phyloP scores from a whole-genome alignment of 2,113 vertebrate species.

The Melanotaenia duboulayi region DNA sequence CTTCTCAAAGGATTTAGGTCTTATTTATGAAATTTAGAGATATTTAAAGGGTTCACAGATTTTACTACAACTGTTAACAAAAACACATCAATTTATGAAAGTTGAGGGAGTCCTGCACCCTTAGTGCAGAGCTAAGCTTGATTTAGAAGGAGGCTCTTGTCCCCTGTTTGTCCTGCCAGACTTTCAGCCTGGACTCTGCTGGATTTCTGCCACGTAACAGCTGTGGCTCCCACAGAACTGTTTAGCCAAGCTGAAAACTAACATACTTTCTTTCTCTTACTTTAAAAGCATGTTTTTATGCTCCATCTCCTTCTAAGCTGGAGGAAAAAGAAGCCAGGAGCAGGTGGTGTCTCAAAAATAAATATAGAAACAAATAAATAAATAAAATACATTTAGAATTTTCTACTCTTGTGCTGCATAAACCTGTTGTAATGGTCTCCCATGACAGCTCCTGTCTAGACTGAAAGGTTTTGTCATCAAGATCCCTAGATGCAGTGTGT shows the following conservation, averaged over 20 bases:
- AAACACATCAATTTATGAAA: background rate
- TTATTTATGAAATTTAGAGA: background rate
- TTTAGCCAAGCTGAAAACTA: conserved; percentile 17
- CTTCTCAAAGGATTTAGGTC: no score
- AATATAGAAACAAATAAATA: background rate
- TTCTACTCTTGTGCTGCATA: conserved; percentile 7
- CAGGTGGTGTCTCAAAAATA: background rate
- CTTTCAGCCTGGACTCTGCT: conserved; percentile 37
- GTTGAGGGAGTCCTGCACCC: background rate
- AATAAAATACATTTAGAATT: background rate
- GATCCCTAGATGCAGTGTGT: conserved; percentile 3
- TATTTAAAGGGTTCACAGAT: background rate
- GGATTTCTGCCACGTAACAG: conserved; percentile 49
- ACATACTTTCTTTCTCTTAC: conserved; percentile 14
- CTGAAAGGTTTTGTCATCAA: conserved; percentile 34
- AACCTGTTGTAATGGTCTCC: conserved; percentile 23
- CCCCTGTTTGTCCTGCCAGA: conserved; percentile 23
- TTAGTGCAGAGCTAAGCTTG: background rate
- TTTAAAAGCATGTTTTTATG: conserved; percentile 6
- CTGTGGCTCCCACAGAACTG: conserved; percentile 16
- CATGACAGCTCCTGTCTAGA: conserved; percentile 28
- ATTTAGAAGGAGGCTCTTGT: conserved; percentile 19
- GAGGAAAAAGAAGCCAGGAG: background rate
- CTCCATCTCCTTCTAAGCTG: background rate
- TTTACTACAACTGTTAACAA: background rate